Evolutionary conservation across 2,113 vertebrate species (phyloP).

Genomic region (Malurus melanocephalus): DNA sequence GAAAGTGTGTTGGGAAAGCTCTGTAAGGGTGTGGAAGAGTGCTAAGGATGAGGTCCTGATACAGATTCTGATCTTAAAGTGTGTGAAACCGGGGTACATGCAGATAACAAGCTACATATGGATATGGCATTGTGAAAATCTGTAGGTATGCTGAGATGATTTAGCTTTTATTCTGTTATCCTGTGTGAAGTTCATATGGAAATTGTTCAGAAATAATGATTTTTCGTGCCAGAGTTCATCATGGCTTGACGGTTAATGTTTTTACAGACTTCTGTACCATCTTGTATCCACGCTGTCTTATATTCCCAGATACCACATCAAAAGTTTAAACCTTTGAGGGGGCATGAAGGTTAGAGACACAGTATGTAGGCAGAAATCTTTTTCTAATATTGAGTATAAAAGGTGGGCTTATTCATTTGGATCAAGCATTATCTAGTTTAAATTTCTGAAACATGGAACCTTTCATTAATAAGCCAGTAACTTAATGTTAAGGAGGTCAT

Average conservation of each 20-base stretch:
- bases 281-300: not conserved
- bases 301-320: not conserved
- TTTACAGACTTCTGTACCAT: not conserved
- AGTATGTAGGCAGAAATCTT: not conserved
- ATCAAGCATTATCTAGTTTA: not conserved
- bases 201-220: not conserved
- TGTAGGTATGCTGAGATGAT: not conserved
- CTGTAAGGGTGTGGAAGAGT: not conserved
- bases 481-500: not conserved
- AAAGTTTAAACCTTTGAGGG: not conserved
- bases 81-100: not conserved
- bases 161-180: not conserved
- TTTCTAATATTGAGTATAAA: not conserved
- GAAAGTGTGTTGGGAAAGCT: not conserved
- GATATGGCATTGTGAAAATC: not conserved
- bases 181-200: not conserved
- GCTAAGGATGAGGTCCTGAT: not conserved
- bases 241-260: not conserved
- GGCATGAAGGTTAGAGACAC: not conserved
- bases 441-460: not conserved
- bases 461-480: slow-evolving; percentile 7
- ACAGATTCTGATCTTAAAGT: not conserved
- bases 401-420: not conserved
- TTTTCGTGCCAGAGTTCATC: not conserved
- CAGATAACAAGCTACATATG: not conserved